These are phyloP conservation scores for Tipula confusa DNA, from an alignment of 2,888 invertebrate genomes.

Conservation along the genomic window DNA sequence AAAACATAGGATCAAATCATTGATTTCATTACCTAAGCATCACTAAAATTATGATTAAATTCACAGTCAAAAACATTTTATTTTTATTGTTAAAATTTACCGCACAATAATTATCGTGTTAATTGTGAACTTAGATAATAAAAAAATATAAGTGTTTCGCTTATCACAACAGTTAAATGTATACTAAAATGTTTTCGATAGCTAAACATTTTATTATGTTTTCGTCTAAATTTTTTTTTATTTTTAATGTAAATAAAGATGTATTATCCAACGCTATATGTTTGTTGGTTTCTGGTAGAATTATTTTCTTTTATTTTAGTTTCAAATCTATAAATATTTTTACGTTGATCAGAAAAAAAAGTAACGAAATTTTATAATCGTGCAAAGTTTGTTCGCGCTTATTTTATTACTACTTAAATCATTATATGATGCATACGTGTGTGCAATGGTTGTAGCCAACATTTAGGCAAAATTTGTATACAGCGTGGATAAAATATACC, in stretches of 20 bases:
- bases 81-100: background rate
- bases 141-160: background rate
- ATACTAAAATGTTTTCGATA: background rate
- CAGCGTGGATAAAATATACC: too few relatives aligned
- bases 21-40: background rate
- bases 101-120: background rate
- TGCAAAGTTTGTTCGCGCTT: background rate
- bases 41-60: background rate
- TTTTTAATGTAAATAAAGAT: background rate
- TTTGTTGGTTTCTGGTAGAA: background rate
- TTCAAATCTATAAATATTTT: background rate
- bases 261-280: background rate
- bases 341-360: background rate
- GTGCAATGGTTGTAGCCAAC: background rate
- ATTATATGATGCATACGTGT: background rate
- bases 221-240: background rate
- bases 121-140: background rate
- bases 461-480: background rate
- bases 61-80: background rate
- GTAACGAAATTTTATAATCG: background rate
- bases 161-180: slow-evolving; percentile 20
- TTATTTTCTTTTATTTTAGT: background rate
- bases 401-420: background rate
- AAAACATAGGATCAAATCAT: background rate
- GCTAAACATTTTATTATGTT: background rate